Percentiles rank a stretch among this genome's conserved stretches.
Evolutionary conservation across 2,113 vertebrate genomes (phyloP).

Genomic region (Phaethon lepturus): DNA sequence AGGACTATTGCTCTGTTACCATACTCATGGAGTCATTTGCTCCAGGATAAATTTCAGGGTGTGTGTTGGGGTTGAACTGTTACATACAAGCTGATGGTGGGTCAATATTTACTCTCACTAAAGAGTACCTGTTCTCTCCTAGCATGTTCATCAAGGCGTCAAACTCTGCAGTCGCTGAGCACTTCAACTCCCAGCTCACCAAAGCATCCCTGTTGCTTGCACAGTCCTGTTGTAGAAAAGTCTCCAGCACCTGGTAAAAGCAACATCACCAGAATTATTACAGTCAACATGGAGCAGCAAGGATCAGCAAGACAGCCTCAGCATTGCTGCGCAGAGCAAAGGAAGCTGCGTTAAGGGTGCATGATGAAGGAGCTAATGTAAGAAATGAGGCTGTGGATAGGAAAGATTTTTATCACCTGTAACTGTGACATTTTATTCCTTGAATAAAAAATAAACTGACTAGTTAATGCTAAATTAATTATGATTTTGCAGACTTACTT

Average conservation of each 20-base stretch:
- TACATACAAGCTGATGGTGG: neutral
- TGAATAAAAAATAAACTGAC: neutral
- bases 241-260: neutral
- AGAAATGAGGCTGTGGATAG: neutral
- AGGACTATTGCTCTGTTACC: neutral
- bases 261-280: neutral
- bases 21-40: neutral
- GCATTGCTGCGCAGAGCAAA: neutral
- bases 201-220: neutral
- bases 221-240: neutral
- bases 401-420: neutral
- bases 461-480: neutral
- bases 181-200: neutral
- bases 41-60: neutral
- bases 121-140: neutral
- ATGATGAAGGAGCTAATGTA: neutral
- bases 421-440: neutral
- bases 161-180: fast-evolving
- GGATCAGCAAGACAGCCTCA: neutral
- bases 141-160: neutral
- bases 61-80: neutral
- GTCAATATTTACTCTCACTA: neutral
- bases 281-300: neutral
- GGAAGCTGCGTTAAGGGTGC: neutral
- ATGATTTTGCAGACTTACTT: neutral